phyloP scores from a whole-genome alignment of 2,113 vertebrate species.

The Gopherus evgoodei region DNA sequence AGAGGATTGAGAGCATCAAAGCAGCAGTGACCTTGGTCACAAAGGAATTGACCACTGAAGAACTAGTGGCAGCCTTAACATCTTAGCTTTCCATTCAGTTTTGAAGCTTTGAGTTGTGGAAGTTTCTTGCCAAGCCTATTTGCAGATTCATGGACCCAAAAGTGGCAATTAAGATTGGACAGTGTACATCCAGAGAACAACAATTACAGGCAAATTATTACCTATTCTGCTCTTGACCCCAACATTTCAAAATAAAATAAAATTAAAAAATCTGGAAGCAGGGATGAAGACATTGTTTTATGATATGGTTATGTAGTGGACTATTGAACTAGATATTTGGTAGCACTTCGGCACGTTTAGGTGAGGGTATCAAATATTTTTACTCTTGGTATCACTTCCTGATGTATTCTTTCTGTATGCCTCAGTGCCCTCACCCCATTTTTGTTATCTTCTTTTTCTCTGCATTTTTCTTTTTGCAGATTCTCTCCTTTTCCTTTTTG shows the following conservation, averaged over 20 bases:
- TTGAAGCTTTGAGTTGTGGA: no score
- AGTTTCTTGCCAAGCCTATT: slow-evolving; percentile 40
- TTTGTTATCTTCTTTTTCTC: neutral
- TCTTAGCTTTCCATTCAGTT: neutral
- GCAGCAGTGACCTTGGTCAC: neutral
- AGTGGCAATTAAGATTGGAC: slow-evolving; percentile 17
- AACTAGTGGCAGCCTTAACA: neutral
- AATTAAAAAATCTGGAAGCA: neutral
- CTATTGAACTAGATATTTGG: slow-evolving; percentile 30
- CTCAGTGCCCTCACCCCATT: slow-evolving; percentile 11
- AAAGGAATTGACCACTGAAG: neutral
- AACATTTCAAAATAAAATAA: neutral
- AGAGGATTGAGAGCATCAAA: neutral
- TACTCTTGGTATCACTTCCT: neutral
- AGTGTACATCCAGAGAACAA: neutral
- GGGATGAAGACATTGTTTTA: neutral
- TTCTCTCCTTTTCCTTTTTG: neutral
- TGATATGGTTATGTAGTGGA: fast-evolving
- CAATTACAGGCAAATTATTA: neutral
- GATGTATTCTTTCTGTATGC: slow-evolving; percentile 21
- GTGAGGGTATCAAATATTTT: neutral
- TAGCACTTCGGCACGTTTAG: slow-evolving; percentile 10
- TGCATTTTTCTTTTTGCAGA: neutral
- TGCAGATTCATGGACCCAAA: neutral
- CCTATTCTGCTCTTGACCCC: neutral